Conservation (phyloP, 1,140 invertebrate genomes). For the Cydia splendana region DNA sequence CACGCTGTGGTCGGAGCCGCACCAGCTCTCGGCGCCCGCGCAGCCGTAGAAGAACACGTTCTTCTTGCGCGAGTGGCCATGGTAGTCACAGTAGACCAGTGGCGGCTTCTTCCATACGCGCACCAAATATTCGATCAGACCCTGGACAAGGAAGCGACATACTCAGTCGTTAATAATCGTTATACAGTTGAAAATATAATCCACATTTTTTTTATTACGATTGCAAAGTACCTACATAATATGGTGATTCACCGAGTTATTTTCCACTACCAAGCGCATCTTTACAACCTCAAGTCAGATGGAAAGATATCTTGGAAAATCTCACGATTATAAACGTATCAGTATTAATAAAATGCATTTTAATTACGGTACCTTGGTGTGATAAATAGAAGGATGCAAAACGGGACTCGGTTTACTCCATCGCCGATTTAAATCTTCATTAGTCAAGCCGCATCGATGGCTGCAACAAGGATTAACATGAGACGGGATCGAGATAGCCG, state of each 20-base stretch:
- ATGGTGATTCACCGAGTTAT: neutral
- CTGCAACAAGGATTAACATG: conserved; percentile 66
- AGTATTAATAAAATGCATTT: conserved; percentile 32
- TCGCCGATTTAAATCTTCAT: conserved; percentile 90
- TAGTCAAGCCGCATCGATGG: conserved; percentile 89
- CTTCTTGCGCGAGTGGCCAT: conserved; percentile 93
- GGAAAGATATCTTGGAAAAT: neutral
- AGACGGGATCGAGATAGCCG: conserved; percentile 21
- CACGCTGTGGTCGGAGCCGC: conserved; percentile 79
- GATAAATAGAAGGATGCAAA: conserved; percentile 91
- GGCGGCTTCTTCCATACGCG: conserved; percentile 82
- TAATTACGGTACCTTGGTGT: conserved; percentile 84
- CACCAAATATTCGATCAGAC: conserved; percentile 83
- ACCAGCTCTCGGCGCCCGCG: conserved; percentile 84
- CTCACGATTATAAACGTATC: conserved; percentile 14
- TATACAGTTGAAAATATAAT: too few species aligned
- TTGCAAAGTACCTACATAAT: neutral
- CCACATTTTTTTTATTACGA: neutral
- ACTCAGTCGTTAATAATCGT: too few species aligned
- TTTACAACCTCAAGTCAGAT: neutral
- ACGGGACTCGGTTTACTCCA: conserved; percentile 88
- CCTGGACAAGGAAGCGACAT: conserved; percentile 58
- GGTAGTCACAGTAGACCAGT: conserved; percentile 92
- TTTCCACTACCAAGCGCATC: neutral
- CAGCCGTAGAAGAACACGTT: conserved; percentile 96